Percentiles rank a stretch among this genome's conserved stretches.
Conservation (phyloP, 1,140 invertebrate genomes). For the Globodera ellingtonae region DNA sequence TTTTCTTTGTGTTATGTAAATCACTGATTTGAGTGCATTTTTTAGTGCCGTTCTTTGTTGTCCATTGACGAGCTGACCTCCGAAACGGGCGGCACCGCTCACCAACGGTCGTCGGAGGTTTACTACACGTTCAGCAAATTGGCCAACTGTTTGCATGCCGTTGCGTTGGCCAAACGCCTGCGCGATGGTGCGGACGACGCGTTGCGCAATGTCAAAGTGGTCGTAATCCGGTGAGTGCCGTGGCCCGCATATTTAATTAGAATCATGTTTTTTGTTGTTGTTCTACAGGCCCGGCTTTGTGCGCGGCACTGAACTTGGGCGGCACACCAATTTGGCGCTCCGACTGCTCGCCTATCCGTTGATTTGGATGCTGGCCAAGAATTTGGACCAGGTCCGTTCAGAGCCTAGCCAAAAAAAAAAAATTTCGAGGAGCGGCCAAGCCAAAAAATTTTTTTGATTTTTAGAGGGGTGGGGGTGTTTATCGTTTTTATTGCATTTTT, state of each 20-base stretch:
- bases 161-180: conserved; percentile 24
- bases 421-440: too few relatives aligned
- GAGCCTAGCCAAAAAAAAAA: too few relatives aligned
- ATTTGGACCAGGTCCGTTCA: conserved; percentile 33
- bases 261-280: background rate
- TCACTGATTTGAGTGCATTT: background rate
- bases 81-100: background rate
- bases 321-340: conserved; percentile 44
- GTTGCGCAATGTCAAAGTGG: conserved; percentile 33
- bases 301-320: conserved; percentile 44
- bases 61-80: conserved; percentile 27
- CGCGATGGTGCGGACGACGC: background rate
- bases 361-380: conserved; percentile 44
- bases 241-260: too few relatives aligned
- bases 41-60: conserved; percentile 9
- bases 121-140: conserved; percentile 47
- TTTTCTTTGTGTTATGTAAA: too few relatives aligned
- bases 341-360: conserved; percentile 35
- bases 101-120: conserved; percentile 10
- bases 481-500: too few relatives aligned
- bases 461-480: background rate
- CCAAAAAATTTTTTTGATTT: background rate
- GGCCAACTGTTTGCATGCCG: conserved; percentile 45
- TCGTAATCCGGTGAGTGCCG: conserved; percentile 10
- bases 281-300: conserved; percentile 39